Base-by-base conservation (phyloP, 2,797 vertebrate genomes). In the Notolabrus celidotus region DNA sequence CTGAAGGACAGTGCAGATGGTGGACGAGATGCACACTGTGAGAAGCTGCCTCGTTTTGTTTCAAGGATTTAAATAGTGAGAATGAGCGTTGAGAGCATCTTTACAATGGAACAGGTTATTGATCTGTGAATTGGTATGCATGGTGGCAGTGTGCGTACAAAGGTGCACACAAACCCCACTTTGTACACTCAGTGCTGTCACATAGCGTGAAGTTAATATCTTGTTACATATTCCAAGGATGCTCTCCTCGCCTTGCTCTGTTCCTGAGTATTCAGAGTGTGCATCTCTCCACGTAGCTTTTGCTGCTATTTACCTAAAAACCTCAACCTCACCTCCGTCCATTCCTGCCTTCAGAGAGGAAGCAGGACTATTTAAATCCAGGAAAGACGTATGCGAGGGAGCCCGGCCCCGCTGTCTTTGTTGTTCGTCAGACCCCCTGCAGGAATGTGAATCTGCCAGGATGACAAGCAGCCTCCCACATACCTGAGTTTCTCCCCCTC, bases 401-500 rank as follows among this genome's bases (percentile, higher is more conserved):
- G 70, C 42, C 60, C 65, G 74, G n/a, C 77, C 58, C 20, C 17
- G 69, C 72, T 67, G 82, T 68, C 91, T 89, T 87, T 87, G 85
- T 94, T 94, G 90, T 94, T 93, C 76, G 84, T 93, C 89, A 84
- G 27, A 88, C 70, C 68, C 57, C 83, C 88, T 89, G 86, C 29
- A 79, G 94, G 92, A 94, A 94, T 94, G 87, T 85, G 83, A 83
- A 78, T 86, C 86, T 88, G 83, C 67, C 82, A 72, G 64, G 83
- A 82, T 83, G 88, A 82, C 86, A 84, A 78, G 52, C 89, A 88
- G 81, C 89, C 91, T 92, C 87, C 81, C 84, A 89, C 90, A 90
- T 95, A 96, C 95, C 95, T 96, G 93, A 93, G 90, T 84, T 74
- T 47, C 43, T 39, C 75, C 74, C 50, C 22, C 19, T 42, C 47